Evolutionary conservation across 2,797 vertebrate species (phyloP).

Genomic region (Hyperoplus lanceolatus): DNA sequence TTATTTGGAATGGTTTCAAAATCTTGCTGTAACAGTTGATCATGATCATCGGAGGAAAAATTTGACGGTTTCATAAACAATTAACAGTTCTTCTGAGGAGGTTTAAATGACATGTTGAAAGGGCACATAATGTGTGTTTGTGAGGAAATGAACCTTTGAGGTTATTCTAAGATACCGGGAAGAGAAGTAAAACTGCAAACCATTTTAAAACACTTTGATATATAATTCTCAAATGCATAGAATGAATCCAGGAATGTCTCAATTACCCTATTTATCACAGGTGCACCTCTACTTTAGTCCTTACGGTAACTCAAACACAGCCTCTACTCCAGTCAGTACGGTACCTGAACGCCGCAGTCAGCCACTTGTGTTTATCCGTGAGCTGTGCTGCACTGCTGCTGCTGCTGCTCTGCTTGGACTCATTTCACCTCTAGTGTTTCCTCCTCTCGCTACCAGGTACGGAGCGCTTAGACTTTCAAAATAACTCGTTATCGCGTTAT

Average conservation of each 20-base stretch:
- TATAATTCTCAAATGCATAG: too few relatives aligned
- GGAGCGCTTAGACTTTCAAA: neutral
- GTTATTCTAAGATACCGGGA: too few relatives aligned
- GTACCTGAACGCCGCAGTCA: slow-evolving; percentile 74
- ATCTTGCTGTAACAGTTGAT: too few relatives aligned
- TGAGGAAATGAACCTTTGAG: too few relatives aligned
- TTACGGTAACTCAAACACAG: slow-evolving; percentile 31
- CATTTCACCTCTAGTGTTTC: neutral
- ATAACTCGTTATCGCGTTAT: neutral
- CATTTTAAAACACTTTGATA: too few relatives aligned
- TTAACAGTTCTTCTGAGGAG: too few relatives aligned
- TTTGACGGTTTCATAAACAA: too few relatives aligned
- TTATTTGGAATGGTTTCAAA: neutral
- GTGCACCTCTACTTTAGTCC: neutral
- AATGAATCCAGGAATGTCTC: neutral
- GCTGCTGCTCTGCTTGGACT: neutral
- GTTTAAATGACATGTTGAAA: too few relatives aligned
- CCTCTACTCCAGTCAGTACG: slow-evolving; percentile 24
- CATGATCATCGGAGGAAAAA: too few relatives aligned
- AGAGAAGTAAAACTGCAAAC: too few relatives aligned
- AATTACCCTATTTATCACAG: neutral
- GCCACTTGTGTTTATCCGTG: slow-evolving; percentile 42
- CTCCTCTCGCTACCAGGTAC: slow-evolving; percentile 38
- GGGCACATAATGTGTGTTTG: too few relatives aligned
- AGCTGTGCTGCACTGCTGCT: slow-evolving; percentile 41